phyloP scores from a whole-genome alignment of 2,113 vertebrate species.

The Bufo gargarizans region DNA sequence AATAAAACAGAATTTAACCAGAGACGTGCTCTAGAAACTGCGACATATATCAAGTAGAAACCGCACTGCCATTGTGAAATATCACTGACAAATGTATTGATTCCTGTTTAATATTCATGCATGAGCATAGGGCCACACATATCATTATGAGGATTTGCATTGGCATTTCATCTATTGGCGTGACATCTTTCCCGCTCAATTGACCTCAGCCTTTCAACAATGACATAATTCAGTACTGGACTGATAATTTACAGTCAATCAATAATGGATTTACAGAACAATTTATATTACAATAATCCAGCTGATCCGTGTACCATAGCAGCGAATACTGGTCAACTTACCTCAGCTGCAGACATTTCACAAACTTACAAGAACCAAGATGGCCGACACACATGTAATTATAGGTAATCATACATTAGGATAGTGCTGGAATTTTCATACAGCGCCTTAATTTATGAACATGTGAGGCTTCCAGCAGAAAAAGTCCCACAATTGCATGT shows the following conservation, averaged over 20 bases:
- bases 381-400: background rate
- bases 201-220: background rate
- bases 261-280: background rate
- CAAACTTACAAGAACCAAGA: background rate
- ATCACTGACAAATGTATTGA: background rate
- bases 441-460: background rate
- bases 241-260: background rate
- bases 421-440: background rate
- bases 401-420: background rate
- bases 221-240: background rate
- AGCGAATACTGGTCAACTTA: background rate
- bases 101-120: background rate
- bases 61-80: background rate
- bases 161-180: background rate
- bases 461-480: conserved; percentile 9
- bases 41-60: background rate
- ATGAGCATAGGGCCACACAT: background rate
- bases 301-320: background rate
- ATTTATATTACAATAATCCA: background rate
- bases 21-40: background rate
- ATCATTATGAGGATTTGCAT: conserved; percentile 2
- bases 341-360: background rate
- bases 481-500: conserved; percentile 16
- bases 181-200: background rate
- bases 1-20: background rate